These are phyloP conservation scores for Hydrotaea diabolus DNA, from an alignment of 2,888 invertebrate species.

Conservation along the genomic window DNA sequence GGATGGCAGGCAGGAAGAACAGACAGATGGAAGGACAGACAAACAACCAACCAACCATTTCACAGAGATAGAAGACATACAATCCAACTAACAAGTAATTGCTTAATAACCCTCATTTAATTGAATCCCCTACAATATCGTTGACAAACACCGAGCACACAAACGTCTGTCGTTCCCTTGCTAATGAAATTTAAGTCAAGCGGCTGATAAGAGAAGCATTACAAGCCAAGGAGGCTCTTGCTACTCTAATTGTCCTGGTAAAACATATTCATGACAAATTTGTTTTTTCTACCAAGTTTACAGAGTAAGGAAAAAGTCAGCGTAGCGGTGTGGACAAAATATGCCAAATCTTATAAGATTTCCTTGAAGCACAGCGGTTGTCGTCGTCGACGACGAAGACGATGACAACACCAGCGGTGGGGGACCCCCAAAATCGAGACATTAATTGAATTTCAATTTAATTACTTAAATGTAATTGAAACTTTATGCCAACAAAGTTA, in stretches of 20 bases:
- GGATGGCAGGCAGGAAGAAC: too few relatives aligned
- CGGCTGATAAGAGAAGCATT: background rate
- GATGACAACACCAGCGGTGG: background rate
- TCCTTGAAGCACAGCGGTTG: slow-evolving; percentile 54
- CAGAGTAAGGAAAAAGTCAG: too few relatives aligned
- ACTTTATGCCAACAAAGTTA: slow-evolving; percentile 36
- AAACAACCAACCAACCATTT: background rate
- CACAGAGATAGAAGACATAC: background rate
- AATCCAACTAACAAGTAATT: background rate
- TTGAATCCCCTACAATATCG: background rate
- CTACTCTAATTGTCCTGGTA: too few relatives aligned
- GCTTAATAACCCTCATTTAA: slow-evolving; percentile 17
- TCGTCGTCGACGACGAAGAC: slow-evolving; percentile 35
- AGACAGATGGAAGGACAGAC: background rate
- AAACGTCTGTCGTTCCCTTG: background rate
- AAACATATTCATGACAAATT: too few relatives aligned
- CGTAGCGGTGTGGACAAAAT: background rate
- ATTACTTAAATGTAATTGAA: slow-evolving; percentile 66
- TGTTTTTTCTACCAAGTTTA: too few relatives aligned
- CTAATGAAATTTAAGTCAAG: slow-evolving; percentile 1
- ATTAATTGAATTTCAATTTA: slow-evolving; percentile 64
- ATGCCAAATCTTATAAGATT: slow-evolving; percentile 60
- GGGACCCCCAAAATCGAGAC: background rate
- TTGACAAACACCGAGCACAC: background rate
- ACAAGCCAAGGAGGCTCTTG: background rate